phyloP scores from a whole-genome alignment of 1,140 invertebrate genomes.

The Trissolcus basalis region DNA sequence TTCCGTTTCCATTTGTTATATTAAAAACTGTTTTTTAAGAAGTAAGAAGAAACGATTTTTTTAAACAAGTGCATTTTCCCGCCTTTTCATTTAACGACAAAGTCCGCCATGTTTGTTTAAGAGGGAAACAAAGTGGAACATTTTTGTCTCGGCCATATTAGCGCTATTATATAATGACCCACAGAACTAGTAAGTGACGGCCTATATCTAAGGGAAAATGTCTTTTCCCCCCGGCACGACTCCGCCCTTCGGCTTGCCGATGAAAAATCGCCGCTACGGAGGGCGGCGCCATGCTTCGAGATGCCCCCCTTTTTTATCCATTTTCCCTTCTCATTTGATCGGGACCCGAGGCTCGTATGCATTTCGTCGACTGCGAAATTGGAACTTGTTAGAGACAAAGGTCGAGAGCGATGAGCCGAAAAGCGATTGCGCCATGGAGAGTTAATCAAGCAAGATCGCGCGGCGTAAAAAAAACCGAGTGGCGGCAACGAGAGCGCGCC shows the following conservation, averaged over 20 bases:
- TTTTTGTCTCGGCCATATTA: constrained; percentile 17
- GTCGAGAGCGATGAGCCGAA: too few species aligned
- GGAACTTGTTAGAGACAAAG: too few species aligned
- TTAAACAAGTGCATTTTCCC: too few species aligned
- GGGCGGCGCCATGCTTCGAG: constrained; percentile 49
- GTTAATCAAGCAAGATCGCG: background rate
- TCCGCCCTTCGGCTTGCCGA: constrained; percentile 45
- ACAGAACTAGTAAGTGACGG: constrained; percentile 16
- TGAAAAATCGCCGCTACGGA: constrained; percentile 47
- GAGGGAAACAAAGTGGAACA: background rate
- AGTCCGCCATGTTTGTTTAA: background rate
- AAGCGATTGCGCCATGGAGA: too few species aligned
- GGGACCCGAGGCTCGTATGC: background rate
- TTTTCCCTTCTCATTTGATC: constrained; percentile 3
- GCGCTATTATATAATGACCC: constrained; percentile 20
- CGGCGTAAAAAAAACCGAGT: background rate
- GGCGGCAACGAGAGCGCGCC: background rate
- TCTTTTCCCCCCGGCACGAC: constrained; percentile 39
- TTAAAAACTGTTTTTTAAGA: too few species aligned
- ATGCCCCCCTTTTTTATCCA: constrained; percentile 13
- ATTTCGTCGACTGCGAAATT: background rate
- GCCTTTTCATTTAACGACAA: too few species aligned
- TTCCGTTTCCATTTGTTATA: too few species aligned
- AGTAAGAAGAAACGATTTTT: too few species aligned
- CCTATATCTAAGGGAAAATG: constrained; percentile 46